Evolutionary conservation across 2,888 invertebrate genomes (phyloP).

Genomic region (Eupithecia pulchellata): DNA sequence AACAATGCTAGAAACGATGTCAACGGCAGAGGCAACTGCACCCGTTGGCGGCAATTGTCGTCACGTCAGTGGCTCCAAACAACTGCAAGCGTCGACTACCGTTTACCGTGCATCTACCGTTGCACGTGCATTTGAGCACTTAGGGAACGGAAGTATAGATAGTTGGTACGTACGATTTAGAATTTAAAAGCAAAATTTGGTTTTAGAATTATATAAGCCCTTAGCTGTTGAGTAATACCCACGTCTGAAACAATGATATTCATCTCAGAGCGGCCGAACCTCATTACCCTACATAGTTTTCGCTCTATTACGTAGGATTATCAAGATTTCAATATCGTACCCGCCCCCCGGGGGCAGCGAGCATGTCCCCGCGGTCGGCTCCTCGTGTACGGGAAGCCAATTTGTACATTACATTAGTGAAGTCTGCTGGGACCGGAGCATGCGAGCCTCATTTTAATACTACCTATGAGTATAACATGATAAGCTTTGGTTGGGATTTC

Average conservation of each 20-base stretch:
- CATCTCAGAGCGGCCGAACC: conserved; percentile 8
- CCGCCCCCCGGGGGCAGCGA: conserved; percentile 23
- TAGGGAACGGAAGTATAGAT: too few relatives aligned
- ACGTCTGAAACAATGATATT: background rate
- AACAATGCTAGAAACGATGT: too few relatives aligned
- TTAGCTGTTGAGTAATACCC: background rate
- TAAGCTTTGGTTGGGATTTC: background rate
- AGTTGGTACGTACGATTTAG: too few relatives aligned
- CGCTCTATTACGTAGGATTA: conserved; percentile 28
- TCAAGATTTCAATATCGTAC: conserved; percentile 34
- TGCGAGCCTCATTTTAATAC: conserved; percentile 27
- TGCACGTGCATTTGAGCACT: too few relatives aligned
- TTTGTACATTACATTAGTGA: conserved; percentile 47
- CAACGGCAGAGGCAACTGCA: too few relatives aligned
- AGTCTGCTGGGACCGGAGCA: conserved; percentile 31
- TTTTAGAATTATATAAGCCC: background rate
- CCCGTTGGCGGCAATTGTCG: too few relatives aligned
- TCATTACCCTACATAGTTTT: conserved; percentile 23
- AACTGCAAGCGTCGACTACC: too few relatives aligned
- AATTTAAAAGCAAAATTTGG: too few relatives aligned
- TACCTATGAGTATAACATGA: background rate
- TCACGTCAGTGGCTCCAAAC: too few relatives aligned
- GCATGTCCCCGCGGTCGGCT: conserved; percentile 34
- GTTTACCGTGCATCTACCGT: too few relatives aligned
- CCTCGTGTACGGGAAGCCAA: conserved; percentile 43